Evolutionary conservation across 2,888 invertebrate species (phyloP).

Genomic region (Auanema freiburgensis): DNA sequence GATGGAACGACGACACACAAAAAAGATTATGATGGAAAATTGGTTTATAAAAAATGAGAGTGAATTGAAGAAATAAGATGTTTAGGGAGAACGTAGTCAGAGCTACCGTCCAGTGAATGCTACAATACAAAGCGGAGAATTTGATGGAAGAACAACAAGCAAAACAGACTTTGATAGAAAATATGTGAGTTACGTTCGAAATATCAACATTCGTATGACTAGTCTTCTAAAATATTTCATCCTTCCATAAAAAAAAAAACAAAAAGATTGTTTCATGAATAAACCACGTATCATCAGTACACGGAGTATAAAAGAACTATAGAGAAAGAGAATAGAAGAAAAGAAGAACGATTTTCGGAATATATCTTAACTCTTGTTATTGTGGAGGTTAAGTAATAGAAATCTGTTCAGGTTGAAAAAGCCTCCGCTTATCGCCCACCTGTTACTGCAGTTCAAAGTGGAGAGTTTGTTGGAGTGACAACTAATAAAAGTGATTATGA

Average conservation of each 20-base stretch:
- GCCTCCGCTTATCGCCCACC: slow-evolving; percentile 6
- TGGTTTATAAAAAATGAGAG: slow-evolving; percentile 10
- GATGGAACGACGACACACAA: slow-evolving; percentile 34
- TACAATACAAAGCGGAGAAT: slow-evolving; percentile 21
- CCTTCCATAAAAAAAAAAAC: neutral
- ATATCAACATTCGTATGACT: slow-evolving; percentile 7
- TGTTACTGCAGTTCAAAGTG: slow-evolving; percentile 15
- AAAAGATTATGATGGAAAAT: slow-evolving; percentile 28
- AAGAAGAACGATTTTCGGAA: neutral
- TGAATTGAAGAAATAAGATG: neutral
- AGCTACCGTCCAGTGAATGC: neutral
- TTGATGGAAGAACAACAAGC: slow-evolving; percentile 35
- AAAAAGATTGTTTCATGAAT: no score
- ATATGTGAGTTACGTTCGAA: slow-evolving; percentile 14
- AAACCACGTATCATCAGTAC: neutral
- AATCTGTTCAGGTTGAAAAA: slow-evolving; percentile 2
- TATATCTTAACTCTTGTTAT: neutral
- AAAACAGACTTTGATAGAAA: slow-evolving; percentile 27
- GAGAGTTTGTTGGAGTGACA: slow-evolving; percentile 18
- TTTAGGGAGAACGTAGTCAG: neutral
- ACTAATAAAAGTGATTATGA: slow-evolving; percentile 23
- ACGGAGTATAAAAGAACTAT: neutral
- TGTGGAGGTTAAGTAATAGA: neutral
- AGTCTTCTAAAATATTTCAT: slow-evolving; percentile 1
- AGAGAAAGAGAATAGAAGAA: neutral